Conservation (phyloP, 2,888 invertebrate species). For the Dichetophora obliterata region DNA sequence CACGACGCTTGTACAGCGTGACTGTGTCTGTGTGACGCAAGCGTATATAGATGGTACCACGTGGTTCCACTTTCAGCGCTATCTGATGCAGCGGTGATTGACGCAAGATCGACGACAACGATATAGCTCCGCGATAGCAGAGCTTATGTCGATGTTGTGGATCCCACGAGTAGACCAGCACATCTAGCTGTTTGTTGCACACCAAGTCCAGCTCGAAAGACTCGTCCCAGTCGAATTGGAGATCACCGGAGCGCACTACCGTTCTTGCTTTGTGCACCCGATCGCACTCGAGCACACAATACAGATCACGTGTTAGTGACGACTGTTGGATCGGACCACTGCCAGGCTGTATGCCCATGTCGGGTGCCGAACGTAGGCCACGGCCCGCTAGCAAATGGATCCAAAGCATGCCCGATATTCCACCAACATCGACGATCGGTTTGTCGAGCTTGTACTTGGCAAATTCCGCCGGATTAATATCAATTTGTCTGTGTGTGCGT, state of each 20-base stretch:
- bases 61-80: slow-evolving; percentile 87
- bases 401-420: slow-evolving; percentile 90
- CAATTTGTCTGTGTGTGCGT: slow-evolving; percentile 80
- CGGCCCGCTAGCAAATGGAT: slow-evolving; percentile 90
- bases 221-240: slow-evolving; percentile 99
- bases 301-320: slow-evolving; percentile 82
- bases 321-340: slow-evolving; percentile 72
- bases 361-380: slow-evolving; percentile 84
- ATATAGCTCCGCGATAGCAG: slow-evolving; percentile 92
- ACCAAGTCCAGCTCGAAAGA: slow-evolving; percentile 97
- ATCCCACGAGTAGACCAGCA: slow-evolving; percentile 99
- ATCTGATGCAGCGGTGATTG: slow-evolving; percentile 89
- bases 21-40: slow-evolving; percentile 90
- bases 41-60: slow-evolving; percentile 90
- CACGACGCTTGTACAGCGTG: slow-evolving; percentile 85
- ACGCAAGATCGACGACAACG: slow-evolving; percentile 83
- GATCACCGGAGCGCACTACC: slow-evolving; percentile 94
- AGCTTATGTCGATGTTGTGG: slow-evolving; percentile 97
- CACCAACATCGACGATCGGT: slow-evolving; percentile 72
- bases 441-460: slow-evolving; percentile 92
- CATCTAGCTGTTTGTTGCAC: slow-evolving; percentile 93
- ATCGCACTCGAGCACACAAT: slow-evolving; percentile 98
- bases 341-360: slow-evolving; percentile 64
- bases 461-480: slow-evolving; percentile 93
- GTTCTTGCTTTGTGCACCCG: slow-evolving; percentile 96